Base-by-base conservation (phyloP, 2,888 invertebrate genomes). In the Pandemis cinnamomeana region DNA sequence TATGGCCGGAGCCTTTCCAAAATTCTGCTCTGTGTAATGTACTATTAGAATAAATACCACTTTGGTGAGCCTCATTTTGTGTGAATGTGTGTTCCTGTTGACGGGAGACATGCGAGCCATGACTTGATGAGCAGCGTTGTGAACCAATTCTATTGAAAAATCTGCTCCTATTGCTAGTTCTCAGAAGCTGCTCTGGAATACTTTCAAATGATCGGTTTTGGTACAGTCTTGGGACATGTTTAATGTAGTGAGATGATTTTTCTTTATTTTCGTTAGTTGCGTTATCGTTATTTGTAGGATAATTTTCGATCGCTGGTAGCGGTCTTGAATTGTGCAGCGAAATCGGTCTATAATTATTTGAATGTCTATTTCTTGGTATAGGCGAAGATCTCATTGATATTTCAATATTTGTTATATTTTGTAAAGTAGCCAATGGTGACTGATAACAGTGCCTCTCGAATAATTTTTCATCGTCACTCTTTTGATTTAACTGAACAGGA, bases 1-100 rank as follows among this genome's bases (percentile, higher is more conserved):
- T 98, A 82, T 97, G 96, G 44, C 97, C 97, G 6, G 95, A 95
- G 44, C 98, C 98, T 90, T 98, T 98, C 91, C 96, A 96, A 87
- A 97, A 97, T 72, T 96, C 95, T 11, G 96, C 95, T 84, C 85
- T 90, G 76, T 93, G 91, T 77, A 92, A 80, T 42, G 90, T 88
- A 75, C 83, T 90, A 78, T 92, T 87, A 15, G 90, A 86, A 80
- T 89, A 87, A 72, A 87, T 86, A 27, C 84, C 86, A n/a, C 86
- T 87, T 48, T 88, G 87, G 74, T 87, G 87, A 76, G 82, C 83
- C 72, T 90, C 86, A 51, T 86, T 86, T 64, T 86, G 86, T 64
- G 82, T 68, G 11, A 83, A 78, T 62, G 86, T 77, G 77, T 89
- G 87, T 77, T 92, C 90, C 79, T 90, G 91, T 58, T 89, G 88